Evolutionary conservation across 1,140 invertebrate species (phyloP), one percentile per base, ranked within the genome.

Genomic region (Drosophila mauritiana): DNA sequence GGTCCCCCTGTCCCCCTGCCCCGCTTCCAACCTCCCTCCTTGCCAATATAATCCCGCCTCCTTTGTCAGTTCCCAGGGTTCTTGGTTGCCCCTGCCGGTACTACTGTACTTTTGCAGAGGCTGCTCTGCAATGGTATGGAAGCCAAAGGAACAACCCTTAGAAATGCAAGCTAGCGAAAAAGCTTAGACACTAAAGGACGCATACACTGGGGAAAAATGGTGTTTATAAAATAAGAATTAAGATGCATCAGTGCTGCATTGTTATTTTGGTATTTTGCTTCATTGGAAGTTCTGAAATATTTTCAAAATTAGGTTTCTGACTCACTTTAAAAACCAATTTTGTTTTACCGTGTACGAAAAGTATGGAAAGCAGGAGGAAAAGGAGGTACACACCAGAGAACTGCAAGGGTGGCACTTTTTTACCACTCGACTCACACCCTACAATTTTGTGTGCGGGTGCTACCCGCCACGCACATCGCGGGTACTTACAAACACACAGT

Each of bases 51-150:
- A 42, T 45, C 42, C 42, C 51, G 10, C 45, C 62, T 39, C 49
- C 25, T 20, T 63, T 31, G 11, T 13, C 27, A 13, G 12, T 67
- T 69, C 67, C 63, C 48, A 45, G 46, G 65, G 25, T 61, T 52
- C 62, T 68, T 54, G 34, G 64, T 79, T 65, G 77, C 77, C 80
- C 65, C 59, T 59, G 61, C 70, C 73, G 43, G 70, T 65, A 68
- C 76, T 84, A 76, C 76, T 84, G 61, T 80, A 80, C 80, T 69
- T 84, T 58, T 70, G 6, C 68, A 27, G 36, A 70, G 73, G 78
- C 49, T 67, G 61, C 42, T 58, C 57, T 43, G 58, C 67, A 55
- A 43, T 49, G 56, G 46, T 70, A 62, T 31, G 55, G 45, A 77
- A 62, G 56, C 31, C 42, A 37, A 56, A 58, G 63, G 34, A 83